These are phyloP conservation scores for Mesocricetus auratus DNA, from an alignment of 2,113 vertebrate species.

Conservation along the genomic window DNA sequence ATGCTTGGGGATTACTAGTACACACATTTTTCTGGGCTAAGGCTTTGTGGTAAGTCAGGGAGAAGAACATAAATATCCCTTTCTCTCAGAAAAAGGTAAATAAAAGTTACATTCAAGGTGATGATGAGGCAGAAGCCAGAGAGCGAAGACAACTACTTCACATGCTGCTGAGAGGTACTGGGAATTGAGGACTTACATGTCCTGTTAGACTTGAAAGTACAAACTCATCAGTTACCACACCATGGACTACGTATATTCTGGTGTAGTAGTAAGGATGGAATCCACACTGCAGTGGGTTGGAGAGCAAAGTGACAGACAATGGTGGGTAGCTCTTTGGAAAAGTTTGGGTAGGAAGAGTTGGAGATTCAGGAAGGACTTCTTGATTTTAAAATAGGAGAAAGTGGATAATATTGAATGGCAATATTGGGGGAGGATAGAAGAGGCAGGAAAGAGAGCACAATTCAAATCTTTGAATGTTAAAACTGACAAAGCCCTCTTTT, in stretches of 20 bases:
- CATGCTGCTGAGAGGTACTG: neutral
- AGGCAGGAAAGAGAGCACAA: neutral
- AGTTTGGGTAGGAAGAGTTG: constrained; percentile 2
- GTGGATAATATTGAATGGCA: neutral
- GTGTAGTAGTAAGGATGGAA: neutral
- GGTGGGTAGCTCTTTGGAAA: neutral
- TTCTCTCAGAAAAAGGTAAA: neutral
- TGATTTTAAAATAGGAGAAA: constrained; percentile 48
- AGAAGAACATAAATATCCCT: neutral
- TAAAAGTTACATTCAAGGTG: neutral
- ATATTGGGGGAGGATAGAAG: neutral
- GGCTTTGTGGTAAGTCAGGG: neutral
- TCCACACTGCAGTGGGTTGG: neutral
- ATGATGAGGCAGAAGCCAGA: neutral
- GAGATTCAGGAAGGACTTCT: constrained; percentile 48
- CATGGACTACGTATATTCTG: neutral
- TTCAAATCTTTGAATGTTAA: neutral
- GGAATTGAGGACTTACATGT: neutral
- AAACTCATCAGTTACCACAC: neutral
- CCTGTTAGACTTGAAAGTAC: neutral
- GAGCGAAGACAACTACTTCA: neutral
- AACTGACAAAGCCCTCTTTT: neutral
- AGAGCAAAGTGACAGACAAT: neutral
- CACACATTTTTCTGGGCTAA: neutral
- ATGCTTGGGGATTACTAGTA: constrained; percentile 15